Evolutionary conservation across 1,140 invertebrate species (phyloP).

Genomic region (Eueides isabella): DNA sequence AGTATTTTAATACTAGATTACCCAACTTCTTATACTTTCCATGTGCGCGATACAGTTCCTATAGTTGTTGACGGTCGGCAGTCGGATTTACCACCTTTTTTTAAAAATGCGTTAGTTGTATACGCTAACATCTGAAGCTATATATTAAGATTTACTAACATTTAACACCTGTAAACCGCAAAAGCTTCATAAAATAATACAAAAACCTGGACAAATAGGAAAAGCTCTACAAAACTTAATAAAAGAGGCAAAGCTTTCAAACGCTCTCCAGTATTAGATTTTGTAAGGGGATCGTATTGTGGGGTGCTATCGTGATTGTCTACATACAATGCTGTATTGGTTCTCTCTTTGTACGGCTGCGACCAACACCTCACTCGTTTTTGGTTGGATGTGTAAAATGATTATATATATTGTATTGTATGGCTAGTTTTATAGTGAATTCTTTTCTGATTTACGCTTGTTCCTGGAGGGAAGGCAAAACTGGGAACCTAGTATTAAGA

Average conservation of each 20-base stretch:
- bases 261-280: conserved; percentile 25
- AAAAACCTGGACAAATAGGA: not conserved
- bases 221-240: not conserved
- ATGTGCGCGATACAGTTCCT: no score
- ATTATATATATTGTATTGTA: not conserved
- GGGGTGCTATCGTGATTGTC: conserved; percentile 15
- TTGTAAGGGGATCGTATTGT: not conserved
- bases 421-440: not conserved
- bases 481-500: no score
- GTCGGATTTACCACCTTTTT: no score
- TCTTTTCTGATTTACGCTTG: no score
- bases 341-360: not conserved
- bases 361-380: not conserved
- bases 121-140: no score
- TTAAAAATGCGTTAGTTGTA: no score
- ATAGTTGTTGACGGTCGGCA: no score
- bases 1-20: no score
- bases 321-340: not conserved
- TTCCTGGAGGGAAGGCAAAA: no score
- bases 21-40: no score
- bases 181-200: not conserved
- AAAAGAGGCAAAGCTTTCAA: conserved; percentile 3
- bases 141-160: no score
- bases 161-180: not conserved
- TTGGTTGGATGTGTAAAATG: conserved; percentile 3